phyloP scores from a whole-genome alignment of 2,797 vertebrate species.

The Crax fasciolata region DNA sequence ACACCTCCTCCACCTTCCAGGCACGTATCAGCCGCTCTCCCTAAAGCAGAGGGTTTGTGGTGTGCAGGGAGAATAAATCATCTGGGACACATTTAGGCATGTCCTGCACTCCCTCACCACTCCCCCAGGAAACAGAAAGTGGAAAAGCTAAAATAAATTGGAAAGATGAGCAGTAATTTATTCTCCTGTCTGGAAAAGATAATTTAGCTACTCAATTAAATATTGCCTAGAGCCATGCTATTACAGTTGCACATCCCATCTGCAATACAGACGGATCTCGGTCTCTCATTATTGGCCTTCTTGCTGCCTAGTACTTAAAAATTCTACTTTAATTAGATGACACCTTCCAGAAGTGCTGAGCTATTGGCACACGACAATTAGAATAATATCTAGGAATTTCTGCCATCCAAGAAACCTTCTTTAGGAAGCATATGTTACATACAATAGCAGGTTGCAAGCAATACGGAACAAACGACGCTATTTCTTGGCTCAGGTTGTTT shows the following conservation, averaged over 20 bases:
- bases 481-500: slow-evolving; percentile 14
- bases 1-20: background rate
- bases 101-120: slow-evolving; percentile 19
- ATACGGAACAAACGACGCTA: background rate
- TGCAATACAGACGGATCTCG: slow-evolving; percentile 59
- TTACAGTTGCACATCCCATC: slow-evolving; percentile 60
- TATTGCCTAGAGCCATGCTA: slow-evolving; percentile 57
- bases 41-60: background rate
- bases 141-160: slow-evolving; percentile 61
- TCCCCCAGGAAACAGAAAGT: slow-evolving; percentile 47
- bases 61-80: background rate
- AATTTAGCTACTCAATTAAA: slow-evolving; percentile 78
- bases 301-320: slow-evolving; percentile 59
- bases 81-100: background rate
- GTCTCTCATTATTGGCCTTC: slow-evolving; percentile 61
- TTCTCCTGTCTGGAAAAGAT: slow-evolving; percentile 67
- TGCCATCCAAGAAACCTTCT: slow-evolving; percentile 53
- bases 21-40: background rate
- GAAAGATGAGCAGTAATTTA: slow-evolving; percentile 70
- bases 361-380: slow-evolving; percentile 50
- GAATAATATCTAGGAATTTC: slow-evolving; percentile 54
- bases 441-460: slow-evolving; percentile 16
- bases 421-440: background rate
- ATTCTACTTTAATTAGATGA: slow-evolving; percentile 71
- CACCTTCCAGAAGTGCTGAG: slow-evolving; percentile 40